Evolutionary conservation across 2,888 invertebrate genomes (phyloP).

Genomic region (Tuberolachnus salignus): DNA sequence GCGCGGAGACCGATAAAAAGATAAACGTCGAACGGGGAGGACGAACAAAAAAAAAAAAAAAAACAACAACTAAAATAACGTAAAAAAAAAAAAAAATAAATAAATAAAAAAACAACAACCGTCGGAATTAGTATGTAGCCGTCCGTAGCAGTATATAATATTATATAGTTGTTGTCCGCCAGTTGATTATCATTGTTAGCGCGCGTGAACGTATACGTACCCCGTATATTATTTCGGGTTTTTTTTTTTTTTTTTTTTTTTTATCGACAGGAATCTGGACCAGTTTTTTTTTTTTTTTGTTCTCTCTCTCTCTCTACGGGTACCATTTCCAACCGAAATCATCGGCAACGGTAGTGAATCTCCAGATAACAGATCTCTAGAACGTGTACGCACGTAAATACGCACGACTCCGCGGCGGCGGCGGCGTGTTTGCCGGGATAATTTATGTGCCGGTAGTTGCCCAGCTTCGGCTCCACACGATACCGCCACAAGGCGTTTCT

Average conservation of each 20-base stretch:
- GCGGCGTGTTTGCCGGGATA: slow-evolving; percentile 20
- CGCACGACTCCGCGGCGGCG: background rate
- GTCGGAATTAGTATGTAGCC: slow-evolving; percentile 19
- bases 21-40: background rate
- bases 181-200: slow-evolving; percentile 37
- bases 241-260: background rate
- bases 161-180: background rate
- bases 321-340: slow-evolving; percentile 33
- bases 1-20: background rate
- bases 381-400: too few species aligned
- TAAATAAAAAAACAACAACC: background rate
- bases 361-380: slow-evolving; percentile 37
- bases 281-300: slow-evolving; percentile 16
- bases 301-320: too few species aligned
- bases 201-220: background rate
- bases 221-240: slow-evolving; percentile 9
- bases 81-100: background rate
- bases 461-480: slow-evolving; percentile 11
- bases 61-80: background rate
- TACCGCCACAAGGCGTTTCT: slow-evolving; percentile 46
- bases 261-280: slow-evolving; percentile 42
- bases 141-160: background rate
- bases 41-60: background rate
- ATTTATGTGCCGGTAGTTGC: slow-evolving; percentile 31
- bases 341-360: slow-evolving; percentile 36